Evolutionary conservation across 2,113 vertebrate species (phyloP), one percentile per base, ranked within the genome.

Genomic region (Cebidichthys violaceus): DNA sequence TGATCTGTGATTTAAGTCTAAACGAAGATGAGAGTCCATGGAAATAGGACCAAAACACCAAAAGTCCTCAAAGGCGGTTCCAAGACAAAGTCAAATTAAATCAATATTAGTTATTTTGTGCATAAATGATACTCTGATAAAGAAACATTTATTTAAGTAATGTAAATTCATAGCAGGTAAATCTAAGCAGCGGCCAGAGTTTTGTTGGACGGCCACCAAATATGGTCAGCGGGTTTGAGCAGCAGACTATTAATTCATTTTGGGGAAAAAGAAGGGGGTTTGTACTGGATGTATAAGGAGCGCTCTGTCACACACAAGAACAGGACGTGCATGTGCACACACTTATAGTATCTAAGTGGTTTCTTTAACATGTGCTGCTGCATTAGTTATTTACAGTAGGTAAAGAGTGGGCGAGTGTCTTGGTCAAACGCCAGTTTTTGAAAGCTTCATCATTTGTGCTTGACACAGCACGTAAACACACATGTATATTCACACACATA

Each of bases 41-140:
- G 78, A 79, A 83, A 86, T 55, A 31, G 50, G 66, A 76, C 9
- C 5, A 82, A 86, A 82, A 77, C 68, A 70, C 29, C 6, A 20
- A 57, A 61, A 65, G 57, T 66, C 37, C 20, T 52, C 57, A 2
- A 57, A 62, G 66, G 45, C 18, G 24, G 45, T 33, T 87, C 85
- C 83, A 57, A 84, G 89, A 57, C 67, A 7, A 65, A 85, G 83
- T 82, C 77, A 71, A 77, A 87, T 91, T 75, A 81, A 82, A 84
- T 79, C 57, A 83, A 68, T 74, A 72, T 86, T 72, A 43, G 72
- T 71, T 81, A 66, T 85, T 71, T 77, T 45, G 59, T 84, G 61
- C 61, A 75, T 82, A 71, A 87, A 72, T 31, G 84, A 83, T 83
- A 17, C 59, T 65, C 31, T 54, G 76, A 90, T 85, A 80, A 79